Evolutionary conservation across 2,797 vertebrate genomes (phyloP).

Genomic region (Leucoraja ocellata): DNA sequence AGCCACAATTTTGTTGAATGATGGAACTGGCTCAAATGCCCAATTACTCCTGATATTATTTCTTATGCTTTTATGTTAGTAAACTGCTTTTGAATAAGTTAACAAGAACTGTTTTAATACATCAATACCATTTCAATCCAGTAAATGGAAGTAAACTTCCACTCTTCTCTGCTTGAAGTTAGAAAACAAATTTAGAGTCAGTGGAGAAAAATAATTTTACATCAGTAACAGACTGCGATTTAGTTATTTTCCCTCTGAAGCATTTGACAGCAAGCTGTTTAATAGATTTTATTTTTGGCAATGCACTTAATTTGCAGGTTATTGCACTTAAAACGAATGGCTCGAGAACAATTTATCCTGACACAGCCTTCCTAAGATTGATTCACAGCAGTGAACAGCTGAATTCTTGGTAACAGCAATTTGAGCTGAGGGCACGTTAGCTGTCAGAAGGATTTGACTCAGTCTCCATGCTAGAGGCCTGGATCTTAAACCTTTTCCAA

Average conservation of each 20-base stretch:
- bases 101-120: not conserved
- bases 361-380: not conserved
- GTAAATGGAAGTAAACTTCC: not conserved
- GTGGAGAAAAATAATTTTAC: not conserved
- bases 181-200: not conserved
- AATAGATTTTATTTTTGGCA: conserved; percentile 20
- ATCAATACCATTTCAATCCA: not conserved
- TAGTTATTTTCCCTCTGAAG: not conserved
- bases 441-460: not conserved
- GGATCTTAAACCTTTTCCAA: not conserved
- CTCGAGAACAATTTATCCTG: conserved; percentile 18
- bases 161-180: not conserved
- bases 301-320: conserved; percentile 19
- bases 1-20: too few species aligned
- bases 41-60: too few species aligned
- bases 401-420: not conserved
- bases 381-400: conserved; percentile 16
- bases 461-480: not conserved
- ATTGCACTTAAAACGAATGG: conserved; percentile 17
- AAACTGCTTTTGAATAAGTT: not conserved
- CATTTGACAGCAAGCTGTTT: not conserved
- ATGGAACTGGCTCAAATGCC: too few species aligned
- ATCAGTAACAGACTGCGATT: not conserved
- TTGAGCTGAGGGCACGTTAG: not conserved
- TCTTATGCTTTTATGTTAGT: too few species aligned